Evolutionary conservation across 2,797 vertebrate genomes (phyloP), one percentile per base, ranked within the genome.

Genomic region (Parotocinclus haroldoi): DNA sequence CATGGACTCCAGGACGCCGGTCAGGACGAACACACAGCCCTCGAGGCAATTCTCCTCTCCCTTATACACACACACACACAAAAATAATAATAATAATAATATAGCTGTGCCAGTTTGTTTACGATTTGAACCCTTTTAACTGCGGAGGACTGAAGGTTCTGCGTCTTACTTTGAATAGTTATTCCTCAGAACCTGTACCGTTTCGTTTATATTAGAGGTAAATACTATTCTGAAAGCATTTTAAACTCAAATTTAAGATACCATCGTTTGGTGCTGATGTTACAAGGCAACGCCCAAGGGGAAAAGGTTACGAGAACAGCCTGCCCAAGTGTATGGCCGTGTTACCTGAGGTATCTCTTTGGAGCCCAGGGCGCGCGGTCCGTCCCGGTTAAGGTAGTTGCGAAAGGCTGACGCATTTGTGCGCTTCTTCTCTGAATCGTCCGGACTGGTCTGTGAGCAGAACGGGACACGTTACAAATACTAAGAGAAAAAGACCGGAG

Each of bases 21-120:
- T 99, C 84, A 99, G 84, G 44, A 99, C 97, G 73, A 99, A 99
- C 0, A 87, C 93, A 72, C 96, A 89, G 13, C 94, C 94, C 84
- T 99, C 97, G 86, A 99, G 82, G 82, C 96, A 98, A 86, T 99
- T 99, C 60, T 98, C 97, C 68, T 86, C 93, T 75, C 95, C 97
- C 97, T 99, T 81, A 60, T 50, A 58, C 56, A 75, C 14, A 63
- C 38, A 64, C 3, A 62, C 12, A 63, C 37, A 67, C 4, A 68
- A 18, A 56, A 18, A 66, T 27, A 27, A 27, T 5, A 27, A 27
- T 27, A 27, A 27, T 27, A 27, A 27, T 5, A 27, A 27, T 2
- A 27, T 27, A 27, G 27, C 5, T 27, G 27, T 27, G 27, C 2
- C 5, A 27, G 5, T 27, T 27, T n/a, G n/a, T n/a, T n/a, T n/a